These are phyloP conservation scores for Ceratoteleas bidentatus DNA, from an alignment of 1,140 invertebrate species.

Conservation along the genomic window DNA sequence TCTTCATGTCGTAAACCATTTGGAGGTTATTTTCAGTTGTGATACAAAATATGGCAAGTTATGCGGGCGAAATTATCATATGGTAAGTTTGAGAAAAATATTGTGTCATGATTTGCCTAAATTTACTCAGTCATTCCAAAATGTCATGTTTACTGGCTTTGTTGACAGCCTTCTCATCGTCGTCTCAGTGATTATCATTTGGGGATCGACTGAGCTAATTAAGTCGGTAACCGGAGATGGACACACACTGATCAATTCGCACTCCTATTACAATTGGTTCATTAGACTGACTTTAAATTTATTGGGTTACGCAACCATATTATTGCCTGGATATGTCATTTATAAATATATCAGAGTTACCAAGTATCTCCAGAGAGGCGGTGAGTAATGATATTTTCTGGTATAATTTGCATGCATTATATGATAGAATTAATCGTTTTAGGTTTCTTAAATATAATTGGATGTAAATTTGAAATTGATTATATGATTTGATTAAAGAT, in stretches of 20 bases:
- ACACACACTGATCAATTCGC: slow-evolving; percentile 73
- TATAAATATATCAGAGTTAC: slow-evolving; percentile 91
- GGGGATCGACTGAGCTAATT: slow-evolving; percentile 82
- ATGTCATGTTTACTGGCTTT: slow-evolving; percentile 9
- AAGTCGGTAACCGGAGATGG: slow-evolving; percentile 80
- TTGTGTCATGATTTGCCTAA: neutral
- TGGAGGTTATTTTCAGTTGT: slow-evolving; percentile 53
- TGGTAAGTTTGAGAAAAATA: slow-evolving; percentile 72
- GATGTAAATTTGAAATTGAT: too few relatives aligned
- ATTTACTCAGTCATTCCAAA: neutral
- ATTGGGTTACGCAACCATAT: slow-evolving; percentile 93
- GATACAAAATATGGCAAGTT: slow-evolving; percentile 76
- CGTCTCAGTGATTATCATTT: slow-evolving; percentile 81
- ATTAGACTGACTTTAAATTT: slow-evolving; percentile 90
- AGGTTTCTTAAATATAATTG: too few relatives aligned
- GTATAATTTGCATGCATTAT: too few relatives aligned
- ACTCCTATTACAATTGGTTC: slow-evolving; percentile 86
- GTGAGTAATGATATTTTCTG: slow-evolving; percentile 80
- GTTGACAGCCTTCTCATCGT: slow-evolving; percentile 80
- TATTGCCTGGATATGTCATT: slow-evolving; percentile 92
- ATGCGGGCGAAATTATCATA: slow-evolving; percentile 77
- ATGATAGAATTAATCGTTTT: too few relatives aligned
- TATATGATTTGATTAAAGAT: too few relatives aligned
- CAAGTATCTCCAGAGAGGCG: slow-evolving; percentile 90
- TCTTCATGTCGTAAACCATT: slow-evolving; percentile 26